Base-by-base conservation (phyloP, 2,113 vertebrate genomes). In the Sisor rabdophorus region DNA sequence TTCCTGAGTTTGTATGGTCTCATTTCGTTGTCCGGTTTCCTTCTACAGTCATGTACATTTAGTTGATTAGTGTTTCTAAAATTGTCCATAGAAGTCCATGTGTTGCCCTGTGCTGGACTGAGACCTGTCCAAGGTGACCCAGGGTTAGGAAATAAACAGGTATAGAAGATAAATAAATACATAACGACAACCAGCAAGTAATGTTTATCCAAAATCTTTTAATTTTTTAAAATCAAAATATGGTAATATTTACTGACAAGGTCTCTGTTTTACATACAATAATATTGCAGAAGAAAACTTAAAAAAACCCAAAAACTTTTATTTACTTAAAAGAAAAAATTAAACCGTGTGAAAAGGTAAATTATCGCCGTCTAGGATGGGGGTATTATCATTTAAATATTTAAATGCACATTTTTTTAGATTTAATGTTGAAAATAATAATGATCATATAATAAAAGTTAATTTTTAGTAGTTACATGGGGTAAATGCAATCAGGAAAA, bases 351-450 rank as follows among this genome's bases (percentile, higher is more conserved):
- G 13, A 40, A 40, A 9, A 32, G 40, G 30, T 19, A 10, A 61
- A 3, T 36, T 20, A 32, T 61, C 28, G 11, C 47, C 47, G 63
- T 20, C 36, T 4, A 17, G 3, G 36, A 47, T 32, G 59, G 17
- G n/a, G 59, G 1, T 59, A 59, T 63, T 19, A 60, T 17, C 1
- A 63, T 40, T 40, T 63, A 4, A 63, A 63, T 63, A 30, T 26
- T 30, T 60, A 61, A 20, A 61, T 32, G 59, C 2, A 11, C 13
- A 2, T 19, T 61, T 60, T 60, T 28, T 61, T n/a, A 20, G 32
- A 63, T 63, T n/a, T 20, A 47, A 22, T 65, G n/a, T 12, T 65
- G 7, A 63, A 10, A 63, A 63, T 60, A 65, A 44, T 65, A 65
- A 44, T 44, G 44, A 44, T 64, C 22, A 64, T 22, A 44, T 44